Evolutionary conservation across 2,888 invertebrate species (phyloP), one percentile per base, ranked within the genome.

Genomic region (Artemia sinica): DNA sequence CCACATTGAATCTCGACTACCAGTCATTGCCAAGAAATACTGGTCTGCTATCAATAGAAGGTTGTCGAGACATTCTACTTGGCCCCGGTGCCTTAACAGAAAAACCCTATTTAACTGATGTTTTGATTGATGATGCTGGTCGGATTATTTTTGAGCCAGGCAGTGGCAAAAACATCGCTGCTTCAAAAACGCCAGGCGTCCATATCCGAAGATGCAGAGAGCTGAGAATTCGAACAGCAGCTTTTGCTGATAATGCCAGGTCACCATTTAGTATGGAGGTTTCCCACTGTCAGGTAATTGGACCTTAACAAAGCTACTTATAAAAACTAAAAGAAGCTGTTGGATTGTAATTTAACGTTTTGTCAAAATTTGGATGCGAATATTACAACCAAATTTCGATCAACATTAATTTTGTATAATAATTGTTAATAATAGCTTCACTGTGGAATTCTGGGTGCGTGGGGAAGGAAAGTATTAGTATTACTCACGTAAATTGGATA

Each of bases 1-100:
- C 58, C 18, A n/a, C 18, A 2, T 18, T 58, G 58, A 58, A n/a
- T n/a, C 58, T 58, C 8, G 58, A 58, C 10, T 14, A 58, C n/a
- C 14, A 18, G n/a, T 58, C 58, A 14, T 18, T 58, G n/a, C 58
- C 58, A 18, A n/a, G 14, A 18, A 58, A n/a, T 14, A 58, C 58
- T 9, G 58, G 58, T n/a, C 58, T 58, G n/a, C n/a, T 69, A 48
- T 50, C 51, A 13, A 52, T 69, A 18, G 49, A 50, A 14, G 66
- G 69, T 11, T 69, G 69, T 48, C 69, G 69, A 6, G 50, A 67
- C 28, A 66, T 69, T n/a, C 12, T 52, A 49, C 49, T 69, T 41
- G 49, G 58, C 28, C 41, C 50, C 49, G 66, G 52, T 41, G 69
- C 63, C 50, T 51, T 69, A n/a, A 66, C 50, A 67, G 48, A 66